Base-by-base conservation (phyloP, 2,888 invertebrate species). In the Tanytarsus gracilentus region DNA sequence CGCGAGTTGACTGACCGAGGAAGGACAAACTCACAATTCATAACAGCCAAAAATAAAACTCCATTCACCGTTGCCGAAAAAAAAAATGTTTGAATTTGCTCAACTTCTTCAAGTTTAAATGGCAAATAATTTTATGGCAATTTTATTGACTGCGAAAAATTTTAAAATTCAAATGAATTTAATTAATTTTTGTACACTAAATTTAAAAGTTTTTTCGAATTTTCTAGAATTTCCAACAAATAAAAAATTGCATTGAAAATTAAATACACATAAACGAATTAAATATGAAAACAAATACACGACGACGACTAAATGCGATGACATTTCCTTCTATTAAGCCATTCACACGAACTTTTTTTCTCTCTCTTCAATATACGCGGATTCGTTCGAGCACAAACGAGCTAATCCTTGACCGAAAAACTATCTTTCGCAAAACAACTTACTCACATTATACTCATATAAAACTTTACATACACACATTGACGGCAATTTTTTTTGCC, bases 51-150 rank as follows among this genome's bases (percentile, higher is more conserved):
- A n/a, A 36, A 36, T 36, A 36, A 36, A 44, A 21, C 55, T 21
- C 39, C 55, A 55, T 55, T 55, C 55, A 55, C 55, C 55, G 55
- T 55, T 55, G n/a, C n/a, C n/a, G n/a, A n/a, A n/a, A n/a, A n/a
- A n/a, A n/a, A n/a, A n/a, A n/a, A n/a, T n/a, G n/a, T n/a, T n/a
- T n/a, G n/a, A n/a, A n/a, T n/a, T n/a, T n/a, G n/a, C n/a, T n/a
- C n/a, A n/a, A n/a, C n/a, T n/a, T n/a, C n/a, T n/a, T n/a, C n/a
- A n/a, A n/a, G n/a, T n/a, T n/a, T n/a, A n/a, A n/a, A n/a, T n/a
- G n/a, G n/a, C n/a, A n/a, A n/a, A n/a, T n/a, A n/a, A n/a, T n/a
- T n/a, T n/a, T n/a, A n/a, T n/a, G n/a, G n/a, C n/a, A n/a, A n/a
- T n/a, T n/a, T n/a, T n/a, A n/a, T n/a, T n/a, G n/a, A n/a, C n/a